Conservation (phyloP, 2,113 vertebrate species). For the Caranx melampygus region DNA sequence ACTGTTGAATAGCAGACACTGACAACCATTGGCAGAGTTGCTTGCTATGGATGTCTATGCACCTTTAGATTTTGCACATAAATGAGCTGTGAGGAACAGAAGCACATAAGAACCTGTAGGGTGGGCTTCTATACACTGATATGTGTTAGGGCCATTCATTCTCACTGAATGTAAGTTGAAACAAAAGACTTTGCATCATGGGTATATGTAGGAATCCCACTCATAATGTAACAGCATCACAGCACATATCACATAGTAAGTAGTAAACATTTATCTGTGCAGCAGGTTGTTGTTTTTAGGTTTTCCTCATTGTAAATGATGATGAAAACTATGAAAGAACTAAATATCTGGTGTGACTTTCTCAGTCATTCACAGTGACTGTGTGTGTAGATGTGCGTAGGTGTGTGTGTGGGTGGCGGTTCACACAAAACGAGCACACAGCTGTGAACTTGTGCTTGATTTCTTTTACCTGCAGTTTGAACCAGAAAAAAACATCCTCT, state of each 20-base stretch:
- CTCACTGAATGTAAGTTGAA: background rate
- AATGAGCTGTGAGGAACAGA: background rate
- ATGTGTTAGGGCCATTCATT: background rate
- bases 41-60: background rate
- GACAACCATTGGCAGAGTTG: background rate
- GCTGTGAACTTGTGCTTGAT: constrained; percentile 47
- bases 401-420: constrained; percentile 50
- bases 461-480: constrained; percentile 34
- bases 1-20: constrained; percentile 49
- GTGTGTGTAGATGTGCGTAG: constrained; percentile 29
- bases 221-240: background rate
- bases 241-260: background rate
- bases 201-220: background rate
- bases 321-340: constrained; percentile 24
- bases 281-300: too few relatives aligned
- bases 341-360: constrained; percentile 53
- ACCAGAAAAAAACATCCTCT: background rate
- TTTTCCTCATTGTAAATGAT: constrained; percentile 11
- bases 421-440: constrained; percentile 55
- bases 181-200: background rate
- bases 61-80: background rate
- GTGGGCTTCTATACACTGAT: background rate
- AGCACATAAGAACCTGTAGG: background rate
- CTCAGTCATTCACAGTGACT: constrained; percentile 26
- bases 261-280: background rate